Evolutionary conservation across 2,113 vertebrate species (phyloP).

Genomic region (Neoarius graeffei): DNA sequence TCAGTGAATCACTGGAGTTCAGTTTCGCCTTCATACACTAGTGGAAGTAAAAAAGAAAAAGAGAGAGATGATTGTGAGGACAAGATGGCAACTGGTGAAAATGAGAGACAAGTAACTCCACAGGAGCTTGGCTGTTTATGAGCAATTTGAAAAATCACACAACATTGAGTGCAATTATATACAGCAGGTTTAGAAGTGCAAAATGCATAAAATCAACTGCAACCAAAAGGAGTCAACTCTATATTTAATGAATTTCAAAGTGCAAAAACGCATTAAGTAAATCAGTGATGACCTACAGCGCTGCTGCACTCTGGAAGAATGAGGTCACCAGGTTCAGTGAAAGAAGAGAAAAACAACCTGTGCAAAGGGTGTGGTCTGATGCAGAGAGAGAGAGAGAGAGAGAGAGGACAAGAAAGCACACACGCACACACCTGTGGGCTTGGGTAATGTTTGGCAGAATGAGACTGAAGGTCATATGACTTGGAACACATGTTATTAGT

Average conservation of each 20-base stretch:
- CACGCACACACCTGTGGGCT: slow-evolving; percentile 47
- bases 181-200: slow-evolving; percentile 39
- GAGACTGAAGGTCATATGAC: slow-evolving; percentile 47
- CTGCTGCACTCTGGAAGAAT: not conserved
- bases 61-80: slow-evolving; percentile 37
- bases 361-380: not conserved
- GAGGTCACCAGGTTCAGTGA: slow-evolving; percentile 22
- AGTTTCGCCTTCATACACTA: slow-evolving; percentile 49
- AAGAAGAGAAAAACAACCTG: slow-evolving; percentile 25
- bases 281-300: not conserved
- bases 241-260: slow-evolving; percentile 30
- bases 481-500: slow-evolving; percentile 13
- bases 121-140: slow-evolving; percentile 48
- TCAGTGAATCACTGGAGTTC: slow-evolving; percentile 19
- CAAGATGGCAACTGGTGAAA: slow-evolving; percentile 46
- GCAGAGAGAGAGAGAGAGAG: not conserved
- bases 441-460: not conserved
- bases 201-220: slow-evolving; percentile 46
- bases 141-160: slow-evolving; percentile 49
- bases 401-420: not conserved
- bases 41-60: slow-evolving; percentile 11
- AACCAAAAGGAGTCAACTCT: not conserved
- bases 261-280: slow-evolving; percentile 14
- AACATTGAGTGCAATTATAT: slow-evolving; percentile 50
- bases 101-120: slow-evolving; percentile 42